Evolutionary conservation across 2,113 vertebrate genomes (phyloP), one percentile per base, ranked within the genome.

Genomic region (Microtus ochrogaster): DNA sequence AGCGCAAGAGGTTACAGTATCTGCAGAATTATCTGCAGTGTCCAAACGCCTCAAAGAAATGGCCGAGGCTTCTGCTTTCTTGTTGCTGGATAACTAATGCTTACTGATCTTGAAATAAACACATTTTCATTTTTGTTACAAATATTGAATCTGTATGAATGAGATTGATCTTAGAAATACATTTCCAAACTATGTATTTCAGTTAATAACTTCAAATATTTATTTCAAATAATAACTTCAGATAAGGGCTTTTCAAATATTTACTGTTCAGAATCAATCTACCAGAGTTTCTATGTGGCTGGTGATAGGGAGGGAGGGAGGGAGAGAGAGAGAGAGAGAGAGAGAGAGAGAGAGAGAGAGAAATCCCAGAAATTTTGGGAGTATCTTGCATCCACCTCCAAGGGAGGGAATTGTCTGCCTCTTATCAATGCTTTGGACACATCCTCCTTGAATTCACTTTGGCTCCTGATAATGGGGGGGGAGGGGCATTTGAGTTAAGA

Each of bases 111-210:
- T 92, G 91, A 81, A 95, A 79, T 94, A 47, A 89, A 79, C 61
- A 22, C 55, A 44, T 95, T 94, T 97, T 94, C 66, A 97, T 68
- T 94, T 93, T 82, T 94, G 79, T 95, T 82, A 78, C 79, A 86
- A 91, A 90, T 86, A 95, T 81, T 72, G 89, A 14, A 49, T 91
- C 30, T 81, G 94, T 89, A 83, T 58, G 47, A 94, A 86, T 86
- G 70, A 91, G 66, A 93, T 41, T 73, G 17, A 78, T 82, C 70
- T 83, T 2, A 93, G 76, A 61, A 47, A 65, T 91, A 58, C 68
- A 94, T 87, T 89, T 89, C 36, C 55, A 70, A 90, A 89, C 52
- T 84, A 85, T 78, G 90, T 85, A 93, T 96, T 96, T 96, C 17
- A 81, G 66, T 86, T 91, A 92, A 58, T 92, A 92, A 66, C 52